Conservation (phyloP, 2,113 vertebrate species). For the Danionella cerebrum region DNA sequence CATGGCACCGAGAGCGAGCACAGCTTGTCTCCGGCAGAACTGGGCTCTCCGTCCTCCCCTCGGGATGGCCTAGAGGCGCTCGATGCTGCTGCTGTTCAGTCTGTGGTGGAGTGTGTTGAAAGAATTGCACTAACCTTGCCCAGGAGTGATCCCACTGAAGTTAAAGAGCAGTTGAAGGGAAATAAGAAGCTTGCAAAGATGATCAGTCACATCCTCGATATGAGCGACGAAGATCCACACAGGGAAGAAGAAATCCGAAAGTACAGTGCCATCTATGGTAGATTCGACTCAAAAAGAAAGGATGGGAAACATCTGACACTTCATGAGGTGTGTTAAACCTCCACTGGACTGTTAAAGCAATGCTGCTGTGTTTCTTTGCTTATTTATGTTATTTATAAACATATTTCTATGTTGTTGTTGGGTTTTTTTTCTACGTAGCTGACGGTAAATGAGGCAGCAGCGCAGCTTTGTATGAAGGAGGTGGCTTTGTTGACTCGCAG, state of each 20-base stretch:
- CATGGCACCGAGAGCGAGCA: constrained; percentile 72
- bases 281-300: constrained; percentile 95
- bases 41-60: constrained; percentile 87
- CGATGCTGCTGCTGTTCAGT: constrained; percentile 81
- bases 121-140: constrained; percentile 79
- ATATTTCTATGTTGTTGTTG: too few relatives aligned
- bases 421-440: constrained; percentile 59
- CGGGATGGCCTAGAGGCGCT: constrained; percentile 82
- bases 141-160: constrained; percentile 70
- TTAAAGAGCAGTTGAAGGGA: constrained; percentile 76
- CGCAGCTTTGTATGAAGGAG: constrained; percentile 80
- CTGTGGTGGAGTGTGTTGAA: constrained; percentile 89
- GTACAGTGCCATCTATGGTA: constrained; percentile 96
- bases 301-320: constrained; percentile 95
- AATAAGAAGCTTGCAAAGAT: constrained; percentile 97
- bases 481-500: constrained; percentile 75
- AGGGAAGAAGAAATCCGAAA: constrained; percentile 94
- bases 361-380: neutral
- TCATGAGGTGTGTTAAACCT: constrained; percentile 79
- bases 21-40: constrained; percentile 78
- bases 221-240: constrained; percentile 84
- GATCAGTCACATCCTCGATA: constrained; percentile 95
- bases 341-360: neutral
- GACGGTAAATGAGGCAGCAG: constrained; percentile 82
- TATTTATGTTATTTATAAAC: too few relatives aligned